Conservation (phyloP, 2,797 vertebrate species). For the Pseudomugil tenellus region DNA sequence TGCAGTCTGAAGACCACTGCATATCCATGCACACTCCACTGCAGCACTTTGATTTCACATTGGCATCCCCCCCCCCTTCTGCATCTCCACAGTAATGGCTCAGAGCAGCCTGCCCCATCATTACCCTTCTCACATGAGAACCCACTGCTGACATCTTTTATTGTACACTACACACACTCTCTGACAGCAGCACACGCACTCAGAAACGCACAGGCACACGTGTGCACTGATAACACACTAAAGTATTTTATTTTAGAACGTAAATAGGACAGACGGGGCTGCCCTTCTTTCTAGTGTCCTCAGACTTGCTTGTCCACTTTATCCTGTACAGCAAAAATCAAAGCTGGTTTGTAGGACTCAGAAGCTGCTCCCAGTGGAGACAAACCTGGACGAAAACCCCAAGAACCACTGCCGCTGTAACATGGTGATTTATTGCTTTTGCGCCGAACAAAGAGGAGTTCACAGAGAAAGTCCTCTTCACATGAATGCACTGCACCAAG, state of each 20-base stretch:
- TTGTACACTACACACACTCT: conserved; percentile 24
- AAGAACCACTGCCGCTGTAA: conserved; percentile 71
- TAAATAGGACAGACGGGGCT: conserved; percentile 80
- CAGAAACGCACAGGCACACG: conserved; percentile 32
- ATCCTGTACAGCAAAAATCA: conserved; percentile 63
- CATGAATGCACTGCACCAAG: conserved; percentile 81
- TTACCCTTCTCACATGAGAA: conserved; percentile 78
- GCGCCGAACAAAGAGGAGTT: conserved; percentile 79
- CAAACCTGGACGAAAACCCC: conserved; percentile 75
- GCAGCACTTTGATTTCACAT: conserved; percentile 76
- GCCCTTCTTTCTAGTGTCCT: conserved; percentile 80
- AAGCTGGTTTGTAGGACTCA: conserved; percentile 76
- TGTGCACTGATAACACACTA: conserved; percentile 51
- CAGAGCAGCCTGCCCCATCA: conserved; percentile 65
- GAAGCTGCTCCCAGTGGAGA: conserved; percentile 72
- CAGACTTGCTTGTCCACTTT: conserved; percentile 67
- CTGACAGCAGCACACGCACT: conserved; percentile 12
- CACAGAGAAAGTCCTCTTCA: conserved; percentile 79
- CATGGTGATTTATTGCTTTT: conserved; percentile 83
- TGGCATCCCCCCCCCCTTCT: conserved; percentile 63
- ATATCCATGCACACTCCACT: conserved; percentile 72
- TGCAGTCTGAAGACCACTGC: conserved; percentile 75
- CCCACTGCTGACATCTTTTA: conserved; percentile 68
- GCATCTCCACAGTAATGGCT: conserved; percentile 65
- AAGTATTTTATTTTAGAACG: conserved; percentile 32